phyloP scores from a whole-genome alignment of 2,113 vertebrate genomes.

The Periophthalmus modestus region DNA sequence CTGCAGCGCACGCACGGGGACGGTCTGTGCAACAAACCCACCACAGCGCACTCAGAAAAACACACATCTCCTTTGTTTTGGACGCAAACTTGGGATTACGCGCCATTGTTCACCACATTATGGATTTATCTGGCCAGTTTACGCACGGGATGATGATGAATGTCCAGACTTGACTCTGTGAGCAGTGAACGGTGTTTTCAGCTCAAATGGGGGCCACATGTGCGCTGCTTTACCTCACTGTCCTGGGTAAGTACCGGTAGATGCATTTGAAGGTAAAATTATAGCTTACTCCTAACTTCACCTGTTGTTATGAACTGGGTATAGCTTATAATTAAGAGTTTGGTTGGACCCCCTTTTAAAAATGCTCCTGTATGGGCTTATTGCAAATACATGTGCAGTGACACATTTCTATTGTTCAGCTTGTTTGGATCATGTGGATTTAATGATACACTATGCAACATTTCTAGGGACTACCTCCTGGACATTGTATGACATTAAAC shows the following conservation, averaged over 20 bases:
- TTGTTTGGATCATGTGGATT: too few species aligned
- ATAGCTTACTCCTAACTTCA: neutral
- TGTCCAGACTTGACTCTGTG: slow-evolving; percentile 14
- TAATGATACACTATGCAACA: too few species aligned
- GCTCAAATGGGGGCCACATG: slow-evolving; percentile 44
- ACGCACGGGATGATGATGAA: slow-evolving; percentile 37
- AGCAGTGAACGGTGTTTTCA: slow-evolving; percentile 13
- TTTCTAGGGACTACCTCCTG: too few species aligned
- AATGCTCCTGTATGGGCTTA: too few species aligned
- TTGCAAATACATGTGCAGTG: too few species aligned
- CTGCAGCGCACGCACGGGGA: slow-evolving; percentile 21
- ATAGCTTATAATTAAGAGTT: too few species aligned
- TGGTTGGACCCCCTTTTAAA: too few species aligned
- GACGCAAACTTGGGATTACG: slow-evolving; percentile 13
- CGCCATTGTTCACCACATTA: slow-evolving; percentile 25
- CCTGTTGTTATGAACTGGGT: too few species aligned
- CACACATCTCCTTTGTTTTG: neutral
- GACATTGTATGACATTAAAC: too few species aligned
- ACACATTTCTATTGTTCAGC: too few species aligned
- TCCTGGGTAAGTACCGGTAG: slow-evolving; percentile 60
- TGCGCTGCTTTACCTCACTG: slow-evolving; percentile 35
- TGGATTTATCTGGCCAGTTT: slow-evolving; percentile 46
- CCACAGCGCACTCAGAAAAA: neutral
- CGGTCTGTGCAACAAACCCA: slow-evolving; percentile 4
- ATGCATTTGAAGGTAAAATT: neutral